Conservation (phyloP, 2,797 vertebrate species). For the Bovichtus diacanthus region DNA sequence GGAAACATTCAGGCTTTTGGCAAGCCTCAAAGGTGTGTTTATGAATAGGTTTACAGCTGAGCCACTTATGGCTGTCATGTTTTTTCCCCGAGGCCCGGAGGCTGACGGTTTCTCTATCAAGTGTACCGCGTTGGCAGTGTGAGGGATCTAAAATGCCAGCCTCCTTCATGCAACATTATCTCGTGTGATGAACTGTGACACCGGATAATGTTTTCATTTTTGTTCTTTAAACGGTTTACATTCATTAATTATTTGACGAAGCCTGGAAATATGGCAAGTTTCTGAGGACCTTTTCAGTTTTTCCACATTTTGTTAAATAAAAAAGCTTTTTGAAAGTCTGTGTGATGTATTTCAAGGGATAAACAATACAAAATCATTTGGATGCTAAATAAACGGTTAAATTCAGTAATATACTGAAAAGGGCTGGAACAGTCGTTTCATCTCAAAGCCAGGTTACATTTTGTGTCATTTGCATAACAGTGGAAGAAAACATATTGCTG, state of each 20-base stretch:
- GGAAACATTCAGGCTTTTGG: conserved; percentile 17
- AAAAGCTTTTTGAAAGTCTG: neutral
- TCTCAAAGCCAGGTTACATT: neutral
- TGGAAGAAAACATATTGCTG: neutral
- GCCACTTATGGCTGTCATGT: conserved; percentile 2
- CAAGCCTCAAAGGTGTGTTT: conserved; percentile 27
- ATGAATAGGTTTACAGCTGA: conserved; percentile 32
- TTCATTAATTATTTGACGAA: neutral
- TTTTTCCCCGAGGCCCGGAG: neutral
- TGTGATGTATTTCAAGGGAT: neutral
- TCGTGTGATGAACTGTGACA: neutral
- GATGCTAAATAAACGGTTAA: neutral
- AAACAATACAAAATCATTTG: neutral
- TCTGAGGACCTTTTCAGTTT: no score
- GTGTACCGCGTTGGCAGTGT: neutral
- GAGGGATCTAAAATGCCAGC: neutral
- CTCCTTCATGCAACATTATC: neutral
- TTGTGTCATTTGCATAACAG: neutral
- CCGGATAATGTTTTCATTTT: neutral
- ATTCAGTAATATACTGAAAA: neutral
- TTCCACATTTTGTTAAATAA: neutral
- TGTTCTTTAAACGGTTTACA: neutral
- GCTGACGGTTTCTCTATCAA: conserved; percentile 1
- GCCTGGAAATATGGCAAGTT: neutral
- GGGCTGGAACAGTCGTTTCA: neutral